Evolutionary conservation across 92 coral and sea anemone species (phyloP), one percentile per base, ranked within the genome.

Genomic region (Pocillopora meandrina): DNA sequence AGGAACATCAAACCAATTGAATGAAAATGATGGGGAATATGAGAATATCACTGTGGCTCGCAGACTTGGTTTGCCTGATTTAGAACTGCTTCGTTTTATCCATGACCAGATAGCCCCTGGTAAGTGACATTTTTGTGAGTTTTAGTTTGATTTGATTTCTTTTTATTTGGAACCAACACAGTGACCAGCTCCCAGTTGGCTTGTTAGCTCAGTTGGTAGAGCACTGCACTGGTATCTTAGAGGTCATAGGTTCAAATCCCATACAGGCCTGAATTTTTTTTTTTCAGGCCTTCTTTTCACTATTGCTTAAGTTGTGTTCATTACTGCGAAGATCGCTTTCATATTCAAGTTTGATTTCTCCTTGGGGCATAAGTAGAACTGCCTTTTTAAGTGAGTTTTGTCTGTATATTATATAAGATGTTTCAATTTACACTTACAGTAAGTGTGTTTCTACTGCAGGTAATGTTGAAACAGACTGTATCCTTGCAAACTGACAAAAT

Each of bases 391-490:
- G 8, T 3, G 52, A 42, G 52, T 42, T 26, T 26, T 26, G 1
- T 26, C 31, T 26, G 31, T 26, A 26, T 26, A 26, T 26, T 26
- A 26, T 26, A 26, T 26, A 26, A 26, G 31, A 26, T 26, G 31
- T 26, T 26, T 26, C 31, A 26, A 26, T 26, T 26, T 26, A 26
- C 10, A 2, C 0, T 26, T 20, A 18, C n/a, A 20, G 6, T 72
- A 42, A 34, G 10, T 70, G n/a, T 52, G 12, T 64, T 60, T 67
- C 72, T 57, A 10, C 66, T 90, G 56, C 72, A 95, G 98, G 98
- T 36, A 87, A 83, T 80, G 94, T 92, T 64, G 96, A 94, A 78
- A 90, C 98, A 87, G 98, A 95, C 88, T 95, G 98, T 95, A 95
- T 95, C 98, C 95, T 93, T 87, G 63, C 13, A 33, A 9, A 17